Conservation (phyloP, 2,888 invertebrate species). For the Drosophila testacea region DNA sequence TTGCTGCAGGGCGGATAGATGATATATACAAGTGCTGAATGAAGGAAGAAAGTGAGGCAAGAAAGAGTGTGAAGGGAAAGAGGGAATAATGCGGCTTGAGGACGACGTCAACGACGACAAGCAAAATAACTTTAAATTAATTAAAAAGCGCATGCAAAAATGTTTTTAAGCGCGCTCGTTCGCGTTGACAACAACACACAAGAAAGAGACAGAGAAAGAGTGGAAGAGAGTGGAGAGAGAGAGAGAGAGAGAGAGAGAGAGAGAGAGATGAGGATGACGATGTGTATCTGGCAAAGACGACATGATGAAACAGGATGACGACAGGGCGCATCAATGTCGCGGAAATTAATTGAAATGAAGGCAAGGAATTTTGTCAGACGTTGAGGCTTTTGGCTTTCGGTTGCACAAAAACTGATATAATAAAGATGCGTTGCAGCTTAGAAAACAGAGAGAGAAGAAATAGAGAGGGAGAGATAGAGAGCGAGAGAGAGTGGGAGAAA, state of each 20-base stretch:
- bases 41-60: background rate
- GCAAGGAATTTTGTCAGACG: slow-evolving; percentile 58
- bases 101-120: slow-evolving; percentile 56
- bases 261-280: slow-evolving; percentile 1
- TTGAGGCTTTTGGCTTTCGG: slow-evolving; percentile 11
- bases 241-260: slow-evolving; percentile 5
- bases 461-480: background rate
- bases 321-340: slow-evolving; percentile 74
- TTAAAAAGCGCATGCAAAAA: slow-evolving; percentile 77
- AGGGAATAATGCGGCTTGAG: slow-evolving; percentile 22
- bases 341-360: slow-evolving; percentile 79
- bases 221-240: slow-evolving; percentile 3
- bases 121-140: slow-evolving; percentile 80
- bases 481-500: background rate
- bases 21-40: slow-evolving; percentile 22
- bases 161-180: slow-evolving; percentile 58
- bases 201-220: background rate
- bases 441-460: background rate
- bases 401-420: slow-evolving; percentile 40
- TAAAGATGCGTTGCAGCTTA: slow-evolving; percentile 42
- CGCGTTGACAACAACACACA: slow-evolving; percentile 59
- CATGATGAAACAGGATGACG: slow-evolving; percentile 32
- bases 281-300: slow-evolving; percentile 15
- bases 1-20: slow-evolving; percentile 23
- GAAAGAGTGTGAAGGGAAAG: background rate